These are phyloP conservation scores for Sylvilagus floridanus DNA, from an alignment of 2,797 vertebrate species.

Conservation along the genomic window DNA sequence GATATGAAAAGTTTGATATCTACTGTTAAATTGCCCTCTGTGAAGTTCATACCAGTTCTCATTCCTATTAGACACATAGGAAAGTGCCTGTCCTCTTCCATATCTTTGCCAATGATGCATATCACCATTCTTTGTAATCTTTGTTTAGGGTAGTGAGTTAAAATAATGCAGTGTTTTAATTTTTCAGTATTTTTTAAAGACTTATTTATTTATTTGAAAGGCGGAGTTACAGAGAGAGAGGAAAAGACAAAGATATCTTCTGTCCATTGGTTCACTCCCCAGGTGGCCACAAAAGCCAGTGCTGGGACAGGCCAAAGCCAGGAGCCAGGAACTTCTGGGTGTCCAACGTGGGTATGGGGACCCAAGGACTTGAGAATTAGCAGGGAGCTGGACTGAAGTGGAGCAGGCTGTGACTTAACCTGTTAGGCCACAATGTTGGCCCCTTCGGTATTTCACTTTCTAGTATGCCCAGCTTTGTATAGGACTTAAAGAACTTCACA, in stretches of 20 bases:
- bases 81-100: background rate
- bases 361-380: no score
- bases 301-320: no score
- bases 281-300: no score
- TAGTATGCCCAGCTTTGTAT: background rate
- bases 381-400: no score
- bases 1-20: constrained; percentile 37
- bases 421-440: no score
- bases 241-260: no score
- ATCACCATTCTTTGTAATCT: constrained; percentile 30
- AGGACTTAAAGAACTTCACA: constrained; percentile 47
- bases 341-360: no score
- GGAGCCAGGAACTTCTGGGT: no score
- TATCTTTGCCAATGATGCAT: constrained; percentile 24
- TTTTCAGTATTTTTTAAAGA: constrained; percentile 13
- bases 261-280: no score
- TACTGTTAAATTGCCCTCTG: constrained; percentile 34
- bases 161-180: constrained; percentile 46
- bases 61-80: background rate
- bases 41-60: constrained; percentile 24
- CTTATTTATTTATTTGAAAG: no score
- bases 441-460: constrained; percentile 11
- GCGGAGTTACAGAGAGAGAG: no score
- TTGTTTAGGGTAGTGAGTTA: background rate
- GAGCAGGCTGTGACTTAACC: no score